Conservation (phyloP, 2,113 vertebrate species). For the Elephantulus edwardii region DNA sequence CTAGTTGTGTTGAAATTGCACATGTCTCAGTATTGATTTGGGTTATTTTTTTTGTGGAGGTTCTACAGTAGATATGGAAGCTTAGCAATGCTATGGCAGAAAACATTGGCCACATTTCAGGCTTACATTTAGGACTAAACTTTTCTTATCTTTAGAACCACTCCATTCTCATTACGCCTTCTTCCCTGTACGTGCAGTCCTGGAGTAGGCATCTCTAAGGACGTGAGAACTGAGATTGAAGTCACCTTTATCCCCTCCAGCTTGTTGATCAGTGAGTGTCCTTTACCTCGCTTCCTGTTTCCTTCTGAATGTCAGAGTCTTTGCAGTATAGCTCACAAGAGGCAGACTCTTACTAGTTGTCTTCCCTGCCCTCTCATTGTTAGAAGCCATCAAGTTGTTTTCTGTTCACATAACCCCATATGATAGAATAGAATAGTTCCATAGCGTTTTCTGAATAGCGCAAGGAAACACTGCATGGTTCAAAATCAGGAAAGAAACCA, state of each 20-base stretch:
- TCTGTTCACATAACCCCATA: not conserved
- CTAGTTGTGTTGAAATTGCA: not conserved
- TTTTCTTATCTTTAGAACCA: not conserved
- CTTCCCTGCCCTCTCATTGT: not conserved
- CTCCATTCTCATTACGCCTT: rapidly evolving
- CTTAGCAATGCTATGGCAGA: not conserved
- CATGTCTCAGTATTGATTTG: not conserved
- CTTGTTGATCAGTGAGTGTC: not conserved
- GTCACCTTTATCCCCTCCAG: not conserved
- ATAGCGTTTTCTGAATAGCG: not conserved
- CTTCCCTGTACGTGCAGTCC: not conserved
- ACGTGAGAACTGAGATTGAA: too few relatives aligned
- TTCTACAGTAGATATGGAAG: not conserved
- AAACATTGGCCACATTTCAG: not conserved
- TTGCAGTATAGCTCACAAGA: not conserved
- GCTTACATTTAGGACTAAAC: not conserved
- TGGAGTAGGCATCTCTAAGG: not conserved
- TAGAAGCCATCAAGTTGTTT: not conserved
- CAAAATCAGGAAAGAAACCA: too few relatives aligned
- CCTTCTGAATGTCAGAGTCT: not conserved
- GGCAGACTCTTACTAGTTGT: not conserved
- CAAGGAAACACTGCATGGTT: too few relatives aligned
- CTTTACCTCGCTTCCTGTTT: not conserved
- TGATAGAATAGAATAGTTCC: not conserved
- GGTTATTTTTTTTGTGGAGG: not conserved